Conservation (phyloP, 37 sponge, comb jelly and placozoan genomes). For the Hormiphora californensis region DNA sequence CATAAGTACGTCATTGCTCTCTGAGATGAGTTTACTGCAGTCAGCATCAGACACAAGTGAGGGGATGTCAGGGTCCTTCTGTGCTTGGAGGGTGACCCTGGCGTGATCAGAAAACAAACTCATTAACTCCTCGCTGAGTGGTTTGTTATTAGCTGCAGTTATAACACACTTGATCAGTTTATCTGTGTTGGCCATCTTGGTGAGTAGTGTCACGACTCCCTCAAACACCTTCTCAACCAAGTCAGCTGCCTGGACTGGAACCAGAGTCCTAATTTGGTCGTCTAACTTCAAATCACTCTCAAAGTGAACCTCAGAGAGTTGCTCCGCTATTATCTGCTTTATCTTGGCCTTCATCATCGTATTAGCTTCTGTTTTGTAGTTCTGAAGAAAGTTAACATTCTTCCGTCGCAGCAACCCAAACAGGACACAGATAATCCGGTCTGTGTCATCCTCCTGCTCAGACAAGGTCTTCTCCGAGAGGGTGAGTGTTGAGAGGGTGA, state of each 20-base stretch:
- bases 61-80: neutral
- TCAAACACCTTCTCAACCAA: conserved; percentile 21
- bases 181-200: neutral
- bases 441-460: conserved; percentile 56
- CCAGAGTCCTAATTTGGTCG: neutral
- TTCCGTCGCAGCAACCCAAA: conserved; percentile 71
- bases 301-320: neutral
- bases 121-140: neutral
- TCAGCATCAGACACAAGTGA: neutral
- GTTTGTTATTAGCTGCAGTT: conserved; percentile 2
- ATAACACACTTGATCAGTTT: conserved; percentile 28
- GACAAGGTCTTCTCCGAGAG: conserved; percentile 11
- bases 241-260: neutral
- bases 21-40: neutral
- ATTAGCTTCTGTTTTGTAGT: conserved; percentile 43
- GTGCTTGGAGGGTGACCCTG: neutral
- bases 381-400: conserved; percentile 65
- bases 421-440: conserved; percentile 66
- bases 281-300: conserved; percentile 21
- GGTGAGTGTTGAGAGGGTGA: conserved; percentile 53
- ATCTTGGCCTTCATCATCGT: conserved; percentile 52
- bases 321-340: conserved; percentile 53
- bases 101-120: neutral
- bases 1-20: neutral
- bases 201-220: neutral